Conservation (phyloP, 1,140 invertebrate species). For the Oncopeltus fasciatus region DNA sequence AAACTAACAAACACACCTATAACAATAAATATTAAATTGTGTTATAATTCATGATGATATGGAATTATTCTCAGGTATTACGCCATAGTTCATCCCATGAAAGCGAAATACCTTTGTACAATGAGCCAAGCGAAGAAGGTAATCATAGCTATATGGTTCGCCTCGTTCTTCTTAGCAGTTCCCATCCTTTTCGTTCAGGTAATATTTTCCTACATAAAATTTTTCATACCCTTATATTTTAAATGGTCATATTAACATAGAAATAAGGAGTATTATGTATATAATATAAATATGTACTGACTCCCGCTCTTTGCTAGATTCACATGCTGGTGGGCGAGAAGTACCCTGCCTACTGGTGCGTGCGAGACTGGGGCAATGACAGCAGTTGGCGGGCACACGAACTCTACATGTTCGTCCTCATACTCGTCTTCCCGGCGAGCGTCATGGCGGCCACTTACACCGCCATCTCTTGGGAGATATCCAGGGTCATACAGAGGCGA, state of each 20-base stretch:
- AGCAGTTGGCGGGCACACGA: constrained; percentile 43
- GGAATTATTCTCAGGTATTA: constrained; percentile 46
- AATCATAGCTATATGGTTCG: constrained; percentile 45
- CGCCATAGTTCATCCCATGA: constrained; percentile 61
- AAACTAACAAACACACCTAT: no score
- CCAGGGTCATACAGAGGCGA: constrained; percentile 40
- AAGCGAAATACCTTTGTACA: constrained; percentile 54
- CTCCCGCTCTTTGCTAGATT: constrained; percentile 15
- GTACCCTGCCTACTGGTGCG: constrained; percentile 43
- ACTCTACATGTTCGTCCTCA: constrained; percentile 47
- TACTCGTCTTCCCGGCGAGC: constrained; percentile 44
- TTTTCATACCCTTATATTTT: no score
- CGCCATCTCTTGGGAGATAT: constrained; percentile 50
- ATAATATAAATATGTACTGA: not conserved
- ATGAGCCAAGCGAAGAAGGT: constrained; percentile 50
- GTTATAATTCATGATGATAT: no score
- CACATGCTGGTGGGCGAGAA: constrained; percentile 39
- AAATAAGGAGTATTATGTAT: not conserved
- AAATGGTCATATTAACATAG: not conserved
- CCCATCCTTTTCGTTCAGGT: constrained; percentile 46
- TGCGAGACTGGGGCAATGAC: constrained; percentile 37
- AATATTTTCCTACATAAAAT: no score
- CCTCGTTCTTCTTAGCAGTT: constrained; percentile 41
- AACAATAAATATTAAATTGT: no score
- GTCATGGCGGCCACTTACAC: constrained; percentile 52